These are phyloP conservation scores for Bos indicus DNA, from an alignment of 2,113 vertebrate genomes.

Conservation along the genomic window DNA sequence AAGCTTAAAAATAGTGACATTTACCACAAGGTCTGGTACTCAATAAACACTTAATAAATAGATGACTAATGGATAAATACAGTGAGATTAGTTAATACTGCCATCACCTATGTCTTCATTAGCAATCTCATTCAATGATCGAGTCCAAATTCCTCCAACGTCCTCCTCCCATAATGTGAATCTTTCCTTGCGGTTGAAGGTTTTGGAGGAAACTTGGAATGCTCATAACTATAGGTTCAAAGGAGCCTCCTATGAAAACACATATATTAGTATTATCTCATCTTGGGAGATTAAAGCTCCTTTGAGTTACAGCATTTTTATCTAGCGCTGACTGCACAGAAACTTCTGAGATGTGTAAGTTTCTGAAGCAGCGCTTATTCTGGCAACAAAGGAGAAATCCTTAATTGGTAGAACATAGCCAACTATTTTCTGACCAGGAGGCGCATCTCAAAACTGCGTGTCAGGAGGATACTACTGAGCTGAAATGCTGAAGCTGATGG, in stretches of 20 bases:
- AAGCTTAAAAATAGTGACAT: background rate
- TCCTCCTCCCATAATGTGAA: background rate
- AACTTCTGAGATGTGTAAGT: constrained; percentile 12
- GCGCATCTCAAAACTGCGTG: constrained; percentile 64
- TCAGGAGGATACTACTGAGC: constrained; percentile 46
- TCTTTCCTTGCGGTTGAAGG: background rate
- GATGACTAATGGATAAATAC: background rate
- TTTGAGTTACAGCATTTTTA: background rate
- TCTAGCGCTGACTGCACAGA: background rate
- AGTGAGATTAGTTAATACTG: background rate
- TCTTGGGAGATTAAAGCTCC: constrained; percentile 33
- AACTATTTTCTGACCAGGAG: constrained; percentile 75
- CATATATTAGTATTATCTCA: background rate
- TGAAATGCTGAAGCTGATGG: background rate
- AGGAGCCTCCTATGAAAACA: background rate
- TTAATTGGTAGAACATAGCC: constrained; percentile 69
- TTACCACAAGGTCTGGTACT: background rate
- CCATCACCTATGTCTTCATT: background rate
- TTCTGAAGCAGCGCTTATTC: constrained; percentile 54
- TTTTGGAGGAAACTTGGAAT: background rate
- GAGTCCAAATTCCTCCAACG: background rate
- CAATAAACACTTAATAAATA: constrained; percentile 5
- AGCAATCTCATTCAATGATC: background rate
- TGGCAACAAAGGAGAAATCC: constrained; percentile 68
- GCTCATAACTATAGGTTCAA: background rate